Evolutionary conservation across 2,797 vertebrate species (phyloP), one percentile per base, ranked within the genome.

Genomic region (Pseudochirops corinnae): DNA sequence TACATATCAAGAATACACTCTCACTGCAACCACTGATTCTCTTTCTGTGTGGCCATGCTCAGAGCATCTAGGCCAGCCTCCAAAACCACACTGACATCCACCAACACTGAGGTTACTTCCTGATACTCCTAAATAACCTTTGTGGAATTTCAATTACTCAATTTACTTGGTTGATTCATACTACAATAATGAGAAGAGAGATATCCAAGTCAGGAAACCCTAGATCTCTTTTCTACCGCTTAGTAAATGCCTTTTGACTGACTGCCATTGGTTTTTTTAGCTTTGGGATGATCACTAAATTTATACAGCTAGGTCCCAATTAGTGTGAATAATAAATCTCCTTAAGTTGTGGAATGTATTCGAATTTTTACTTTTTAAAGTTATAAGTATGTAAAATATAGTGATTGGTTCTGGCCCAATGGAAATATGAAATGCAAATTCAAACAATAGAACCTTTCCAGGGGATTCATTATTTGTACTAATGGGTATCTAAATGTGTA

Each of bases 181-280:
- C 74, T 92, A 95, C 58, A 97, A 94, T 92, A 97, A 95, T 96
- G 95, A 97, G 91, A 96, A 96, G 93, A 97, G 28, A 1, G 50
- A 56, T 92, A 96, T 97, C 87, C 67, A 95, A 92, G 95, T 95
- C 94, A 95, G 90, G 31, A 97, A 97, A 55, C 90, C 0, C 1
- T 95, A 21, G 28, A 46, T 93, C 6, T 92, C 56, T 96, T 96
- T 97, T 94, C 74, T 96, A 56, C 53, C 50, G 93, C 74, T 93
- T 90, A 95, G 96, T 56, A 82, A 55, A 93, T 60, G 60, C 90
- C 28, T 92, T 98, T 97, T 95, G 93, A 67, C 94, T 93, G 60
- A 39, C 82, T 96, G 57, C 11, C 33, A 94, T 90, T 95, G 90
- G 14, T 5, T 24, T 82, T 67, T 82, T 46, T 82, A 46, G 74